Evolutionary conservation across 2,888 invertebrate species (phyloP), one percentile per base, ranked within the genome.

Genomic region (Lottia gigantea): DNA sequence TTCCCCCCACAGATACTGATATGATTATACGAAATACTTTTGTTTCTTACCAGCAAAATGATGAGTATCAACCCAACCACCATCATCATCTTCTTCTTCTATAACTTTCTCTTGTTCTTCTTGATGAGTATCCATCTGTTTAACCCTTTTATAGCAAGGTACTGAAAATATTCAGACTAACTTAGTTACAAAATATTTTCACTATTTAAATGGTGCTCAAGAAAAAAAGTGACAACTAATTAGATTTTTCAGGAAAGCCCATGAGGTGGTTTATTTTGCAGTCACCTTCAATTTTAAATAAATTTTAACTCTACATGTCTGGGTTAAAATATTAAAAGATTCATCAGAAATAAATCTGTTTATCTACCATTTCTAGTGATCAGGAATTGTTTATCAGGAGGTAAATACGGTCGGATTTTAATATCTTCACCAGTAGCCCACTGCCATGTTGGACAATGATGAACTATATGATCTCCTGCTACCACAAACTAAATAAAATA

Each of bases 371-470:
- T 98, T 79, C 95, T 92, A 0, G 98, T 99, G 66, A 98, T 93
- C 66, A 99, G 92, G 89, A 97, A 99, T 89, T 99, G 99, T 89
- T 98, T 98, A 83, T 97, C 95, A 85, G 92, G 91, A 0, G 99
- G 99, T 76, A 99, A 91, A 90, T 97, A 98, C 0, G 94, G 90
- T 85, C 96, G 95, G 40, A 92, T 90, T 89, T 95, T 95, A n/a
- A 93, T 91, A 79, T 95, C 95, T 88, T 98, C 98, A 0, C 97
- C 98, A 2, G 92, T 91, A 0, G 95, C 94, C 99, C 99, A 99
- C 86, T 97, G 95, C 99, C 99, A 99, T 0, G 99, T 98, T 0
- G 99, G 98, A 87, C 98, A 99, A 87, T 98, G 98, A 89, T 99
- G 98, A 0, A 98, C 98, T 70, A 99, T 90, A 89, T 99, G 98